Percentiles rank a stretch among this genome's conserved stretches.
Evolutionary conservation across 2,888 invertebrate genomes (phyloP).

Genomic region (Apeira syringaria): DNA sequence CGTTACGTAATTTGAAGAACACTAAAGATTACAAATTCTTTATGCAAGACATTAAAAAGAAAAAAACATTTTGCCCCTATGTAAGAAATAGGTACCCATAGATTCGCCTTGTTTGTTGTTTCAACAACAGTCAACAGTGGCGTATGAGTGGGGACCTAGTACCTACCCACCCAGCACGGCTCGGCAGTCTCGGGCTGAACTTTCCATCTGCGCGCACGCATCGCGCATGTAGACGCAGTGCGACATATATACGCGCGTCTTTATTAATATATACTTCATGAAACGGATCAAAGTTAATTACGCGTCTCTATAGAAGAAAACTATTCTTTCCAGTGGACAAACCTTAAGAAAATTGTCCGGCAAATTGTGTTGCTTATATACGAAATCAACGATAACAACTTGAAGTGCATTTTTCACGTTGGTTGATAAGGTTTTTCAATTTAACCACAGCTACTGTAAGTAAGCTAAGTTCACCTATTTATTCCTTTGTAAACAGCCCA

Average conservation of each 20-base stretch:
- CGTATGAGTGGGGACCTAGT: slow-evolving; percentile 11
- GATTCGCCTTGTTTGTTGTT: slow-evolving; percentile 1
- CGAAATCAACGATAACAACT: slow-evolving; percentile 32
- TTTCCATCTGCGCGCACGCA: slow-evolving; percentile 10
- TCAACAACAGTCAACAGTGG: background rate
- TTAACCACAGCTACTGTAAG: slow-evolving; percentile 64
- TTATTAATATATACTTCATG: background rate
- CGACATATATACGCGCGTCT: slow-evolving; percentile 4
- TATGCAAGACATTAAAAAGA: too few species aligned
- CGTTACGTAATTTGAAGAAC: too few species aligned
- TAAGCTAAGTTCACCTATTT: slow-evolving; percentile 31
- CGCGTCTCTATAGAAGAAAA: background rate
- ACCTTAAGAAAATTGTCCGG: slow-evolving; percentile 6
- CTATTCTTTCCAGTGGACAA: slow-evolving; percentile 4
- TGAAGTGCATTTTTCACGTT: slow-evolving; percentile 33
- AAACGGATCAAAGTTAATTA: slow-evolving; percentile 1
- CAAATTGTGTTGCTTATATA: slow-evolving; percentile 30
- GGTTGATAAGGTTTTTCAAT: slow-evolving; percentile 54
- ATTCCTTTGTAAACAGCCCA: background rate
- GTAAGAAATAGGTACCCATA: too few species aligned
- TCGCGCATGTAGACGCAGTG: background rate
- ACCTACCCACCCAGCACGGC: background rate
- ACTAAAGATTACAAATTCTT: too few species aligned
- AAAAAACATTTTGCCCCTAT: too few species aligned
- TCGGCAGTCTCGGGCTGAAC: slow-evolving; percentile 8